Evolutionary conservation across 2,888 invertebrate species (phyloP).

Genomic region (Cryptocheilus praepositus): DNA sequence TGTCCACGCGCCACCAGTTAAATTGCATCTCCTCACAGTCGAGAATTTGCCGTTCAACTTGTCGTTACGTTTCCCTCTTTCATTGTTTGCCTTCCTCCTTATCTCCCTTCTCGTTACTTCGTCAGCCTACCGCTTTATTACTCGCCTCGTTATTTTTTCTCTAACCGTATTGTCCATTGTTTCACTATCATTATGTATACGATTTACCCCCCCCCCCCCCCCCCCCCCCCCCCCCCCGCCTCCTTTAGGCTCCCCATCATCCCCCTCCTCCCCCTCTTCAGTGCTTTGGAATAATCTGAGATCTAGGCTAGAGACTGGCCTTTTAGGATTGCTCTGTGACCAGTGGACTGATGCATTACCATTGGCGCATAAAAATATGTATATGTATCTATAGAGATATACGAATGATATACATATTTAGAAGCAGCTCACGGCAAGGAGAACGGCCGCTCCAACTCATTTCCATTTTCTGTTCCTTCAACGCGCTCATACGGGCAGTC

Average conservation of each 20-base stretch:
- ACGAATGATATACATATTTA: no score
- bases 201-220: slow-evolving; percentile 6
- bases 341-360: slow-evolving; percentile 21
- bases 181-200: slow-evolving; percentile 9
- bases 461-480: no score
- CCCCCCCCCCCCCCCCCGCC: slow-evolving; percentile 12
- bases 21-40: no score
- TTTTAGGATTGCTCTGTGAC: slow-evolving; percentile 41
- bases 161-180: no score
- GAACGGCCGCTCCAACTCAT: no score
- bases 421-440: no score
- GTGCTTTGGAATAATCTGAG: slow-evolving; percentile 60
- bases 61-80: background rate
- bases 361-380: no score
- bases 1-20: no score
- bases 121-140: slow-evolving; percentile 11
- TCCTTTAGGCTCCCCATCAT: slow-evolving; percentile 14
- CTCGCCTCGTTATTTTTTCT: background rate
- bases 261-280: slow-evolving; percentile 10
- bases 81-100: slow-evolving; percentile 5
- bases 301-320: slow-evolving; percentile 60
- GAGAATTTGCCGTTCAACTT: no score
- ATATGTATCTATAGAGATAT: no score
- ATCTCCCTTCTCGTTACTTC: background rate
- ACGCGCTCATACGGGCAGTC: no score